These are phyloP conservation scores for Cyprinella venusta DNA, from an alignment of 2,797 vertebrate species.

Conservation along the genomic window DNA sequence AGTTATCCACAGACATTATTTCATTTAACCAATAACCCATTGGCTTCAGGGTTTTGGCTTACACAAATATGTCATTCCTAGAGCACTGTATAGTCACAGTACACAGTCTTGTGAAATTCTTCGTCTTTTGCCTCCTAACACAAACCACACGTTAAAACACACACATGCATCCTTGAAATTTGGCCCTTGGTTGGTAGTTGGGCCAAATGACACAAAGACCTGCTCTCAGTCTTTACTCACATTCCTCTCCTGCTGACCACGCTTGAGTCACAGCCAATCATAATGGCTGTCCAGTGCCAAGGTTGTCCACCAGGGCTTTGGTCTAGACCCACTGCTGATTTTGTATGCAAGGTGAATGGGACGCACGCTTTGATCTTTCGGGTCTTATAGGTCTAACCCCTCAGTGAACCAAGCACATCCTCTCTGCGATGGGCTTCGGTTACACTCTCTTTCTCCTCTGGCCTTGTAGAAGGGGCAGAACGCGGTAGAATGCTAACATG, in stretches of 20 bases:
- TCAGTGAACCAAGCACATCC: conserved; percentile 28
- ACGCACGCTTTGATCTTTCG: conserved; percentile 27
- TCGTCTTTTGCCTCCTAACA: conserved; percentile 2
- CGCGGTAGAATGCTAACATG: conserved; percentile 13
- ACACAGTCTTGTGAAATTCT: background rate
- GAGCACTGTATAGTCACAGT: background rate
- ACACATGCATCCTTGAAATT: conserved; percentile 39
- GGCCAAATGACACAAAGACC: conserved; percentile 34
- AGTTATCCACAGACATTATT: no score
- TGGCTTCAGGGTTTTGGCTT: background rate
- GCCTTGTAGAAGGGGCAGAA: background rate
- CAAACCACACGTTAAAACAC: conserved; percentile 40
- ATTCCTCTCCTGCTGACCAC: conserved; percentile 15
- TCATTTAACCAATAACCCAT: no score
- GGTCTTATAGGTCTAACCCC: conserved; percentile 14
- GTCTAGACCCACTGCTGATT: conserved; percentile 29
- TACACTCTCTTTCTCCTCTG: conserved; percentile 18
- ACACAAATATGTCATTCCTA: background rate
- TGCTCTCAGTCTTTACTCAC: conserved; percentile 20
- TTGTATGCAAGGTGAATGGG: conserved; percentile 16
- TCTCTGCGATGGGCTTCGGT: conserved; percentile 4
- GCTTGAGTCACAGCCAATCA: conserved; percentile 54
- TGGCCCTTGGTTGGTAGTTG: conserved; percentile 10
- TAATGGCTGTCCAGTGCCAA: conserved; percentile 36
- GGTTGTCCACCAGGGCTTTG: conserved; percentile 28